Evolutionary conservation across 2,888 invertebrate genomes (phyloP).

Genomic region (Chrysina gloriosa): DNA sequence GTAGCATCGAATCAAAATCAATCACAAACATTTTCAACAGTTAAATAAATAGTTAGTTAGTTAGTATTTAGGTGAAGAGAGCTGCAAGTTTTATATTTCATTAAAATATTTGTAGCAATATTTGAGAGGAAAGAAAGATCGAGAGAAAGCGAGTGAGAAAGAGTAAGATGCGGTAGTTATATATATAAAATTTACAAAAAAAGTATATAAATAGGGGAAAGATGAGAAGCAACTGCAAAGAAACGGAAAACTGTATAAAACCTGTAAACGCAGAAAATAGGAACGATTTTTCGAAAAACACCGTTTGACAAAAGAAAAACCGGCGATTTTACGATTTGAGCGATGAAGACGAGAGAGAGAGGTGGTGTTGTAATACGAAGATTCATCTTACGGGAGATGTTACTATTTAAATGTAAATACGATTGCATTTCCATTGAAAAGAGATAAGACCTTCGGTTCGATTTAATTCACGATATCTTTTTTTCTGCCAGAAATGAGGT

Average conservation of each 20-base stretch:
- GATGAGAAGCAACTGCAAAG: slow-evolving; percentile 46
- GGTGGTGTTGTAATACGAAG: background rate
- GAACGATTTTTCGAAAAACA: slow-evolving; percentile 17
- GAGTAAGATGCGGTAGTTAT: slow-evolving; percentile 40
- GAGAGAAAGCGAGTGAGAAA: slow-evolving; percentile 36
- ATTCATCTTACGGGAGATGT: slow-evolving; percentile 14
- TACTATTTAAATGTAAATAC: slow-evolving; percentile 29
- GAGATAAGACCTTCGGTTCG: background rate
- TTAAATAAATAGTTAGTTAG: slow-evolving; percentile 71
- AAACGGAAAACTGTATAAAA: slow-evolving; percentile 27
- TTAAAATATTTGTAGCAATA: slow-evolving; percentile 55
- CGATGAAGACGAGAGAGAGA: background rate
- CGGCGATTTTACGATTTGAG: slow-evolving; percentile 5
- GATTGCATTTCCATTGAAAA: slow-evolving; percentile 3
- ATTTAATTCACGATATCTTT: slow-evolving; percentile 1
- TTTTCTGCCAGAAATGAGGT: slow-evolving; percentile 52
- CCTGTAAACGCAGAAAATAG: background rate
- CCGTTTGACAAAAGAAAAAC: too few relatives aligned
- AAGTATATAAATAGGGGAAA: slow-evolving; percentile 38
- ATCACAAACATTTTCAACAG: slow-evolving; percentile 82
- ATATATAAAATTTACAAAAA: slow-evolving; percentile 40
- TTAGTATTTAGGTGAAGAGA: slow-evolving; percentile 44
- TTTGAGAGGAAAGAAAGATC: slow-evolving; percentile 40
- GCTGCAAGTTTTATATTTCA: slow-evolving; percentile 53
- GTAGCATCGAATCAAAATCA: slow-evolving; percentile 86